Evolutionary conservation across 2,888 invertebrate genomes (phyloP).

Genomic region (Drosophila percnosoma): DNA sequence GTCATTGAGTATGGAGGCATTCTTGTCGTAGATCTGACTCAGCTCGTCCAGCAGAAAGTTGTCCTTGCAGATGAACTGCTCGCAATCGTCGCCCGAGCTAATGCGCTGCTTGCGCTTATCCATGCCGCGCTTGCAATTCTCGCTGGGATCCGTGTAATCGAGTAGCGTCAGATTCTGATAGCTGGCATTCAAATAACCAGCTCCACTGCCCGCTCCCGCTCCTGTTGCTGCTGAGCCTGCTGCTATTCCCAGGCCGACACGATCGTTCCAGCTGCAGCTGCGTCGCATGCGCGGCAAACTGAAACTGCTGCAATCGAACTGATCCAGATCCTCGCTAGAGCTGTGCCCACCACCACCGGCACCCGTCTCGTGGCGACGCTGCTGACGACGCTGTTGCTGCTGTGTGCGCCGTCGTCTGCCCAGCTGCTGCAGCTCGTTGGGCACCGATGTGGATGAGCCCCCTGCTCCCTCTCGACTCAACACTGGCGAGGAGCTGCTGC

Average conservation of each 20-base stretch:
- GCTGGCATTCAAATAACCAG: constrained; percentile 86
- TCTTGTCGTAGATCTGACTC: constrained; percentile 86
- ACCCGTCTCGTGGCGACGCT: constrained; percentile 10
- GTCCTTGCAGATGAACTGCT: constrained; percentile 78
- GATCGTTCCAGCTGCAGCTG: constrained; percentile 81
- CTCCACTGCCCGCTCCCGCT: constrained; percentile 19
- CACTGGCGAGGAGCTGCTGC: constrained; percentile 28
- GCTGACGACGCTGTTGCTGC: constrained; percentile 33
- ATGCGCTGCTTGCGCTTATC: constrained; percentile 46
- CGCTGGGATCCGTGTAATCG: constrained; percentile 85
- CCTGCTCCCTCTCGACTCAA: constrained; percentile 20
- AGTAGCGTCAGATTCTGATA: constrained; percentile 88
- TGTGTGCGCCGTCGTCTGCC: constrained; percentile 62
- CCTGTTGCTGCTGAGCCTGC: not conserved
- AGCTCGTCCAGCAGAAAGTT: constrained; percentile 85
- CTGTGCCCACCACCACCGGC: constrained; percentile 39
- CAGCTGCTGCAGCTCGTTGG: constrained; percentile 80
- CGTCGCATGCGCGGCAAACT: constrained; percentile 65
- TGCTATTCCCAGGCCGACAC: constrained; percentile 20
- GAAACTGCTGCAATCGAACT: constrained; percentile 50
- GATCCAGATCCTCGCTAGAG: constrained; percentile 61
- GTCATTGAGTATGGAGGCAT: constrained; percentile 87
- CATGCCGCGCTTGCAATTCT: constrained; percentile 65
- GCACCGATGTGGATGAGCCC: constrained; percentile 52
- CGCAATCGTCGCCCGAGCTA: constrained; percentile 67